These are phyloP conservation scores for Ceratitis capitata DNA, from an alignment of 1,140 invertebrate species.

Conservation along the genomic window DNA sequence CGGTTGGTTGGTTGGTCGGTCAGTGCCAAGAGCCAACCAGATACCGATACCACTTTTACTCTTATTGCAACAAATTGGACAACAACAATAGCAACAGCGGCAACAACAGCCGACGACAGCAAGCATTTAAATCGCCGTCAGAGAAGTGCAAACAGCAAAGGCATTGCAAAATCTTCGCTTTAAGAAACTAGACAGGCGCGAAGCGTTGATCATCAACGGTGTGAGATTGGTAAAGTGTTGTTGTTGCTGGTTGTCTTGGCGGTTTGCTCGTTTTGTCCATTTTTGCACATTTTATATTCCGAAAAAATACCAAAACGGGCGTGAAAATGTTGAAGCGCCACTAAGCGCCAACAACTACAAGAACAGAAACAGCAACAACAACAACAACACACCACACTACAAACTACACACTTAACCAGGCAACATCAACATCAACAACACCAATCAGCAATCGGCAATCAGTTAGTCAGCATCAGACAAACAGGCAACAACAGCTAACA, in stretches of 20 bases:
- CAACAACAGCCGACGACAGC: constrained; percentile 36
- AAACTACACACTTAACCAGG: background rate
- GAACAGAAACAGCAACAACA: background rate
- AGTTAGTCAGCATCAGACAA: background rate
- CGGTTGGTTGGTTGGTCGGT: too few relatives aligned
- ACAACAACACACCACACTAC: too few relatives aligned
- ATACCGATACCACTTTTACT: constrained; percentile 43
- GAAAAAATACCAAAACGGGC: constrained; percentile 16
- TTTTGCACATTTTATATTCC: background rate
- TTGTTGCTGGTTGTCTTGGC: background rate
- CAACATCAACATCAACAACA: constrained; percentile 4
- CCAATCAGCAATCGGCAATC: too few relatives aligned
- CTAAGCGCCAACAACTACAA: background rate
- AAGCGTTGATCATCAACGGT: background rate
- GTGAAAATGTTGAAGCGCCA: constrained; percentile 30
- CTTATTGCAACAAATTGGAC: constrained; percentile 39
- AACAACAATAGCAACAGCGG: constrained; percentile 43
- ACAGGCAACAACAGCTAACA: background rate
- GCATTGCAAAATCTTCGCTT: background rate
- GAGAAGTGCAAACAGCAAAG: background rate
- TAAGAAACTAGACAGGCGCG: background rate
- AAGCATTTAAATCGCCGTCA: constrained; percentile 38
- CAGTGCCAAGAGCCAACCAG: background rate
- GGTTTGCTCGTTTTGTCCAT: background rate
- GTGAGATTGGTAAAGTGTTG: background rate